Base-by-base conservation (phyloP, 1,140 invertebrate species). In the Heterodera schachtii region DNA sequence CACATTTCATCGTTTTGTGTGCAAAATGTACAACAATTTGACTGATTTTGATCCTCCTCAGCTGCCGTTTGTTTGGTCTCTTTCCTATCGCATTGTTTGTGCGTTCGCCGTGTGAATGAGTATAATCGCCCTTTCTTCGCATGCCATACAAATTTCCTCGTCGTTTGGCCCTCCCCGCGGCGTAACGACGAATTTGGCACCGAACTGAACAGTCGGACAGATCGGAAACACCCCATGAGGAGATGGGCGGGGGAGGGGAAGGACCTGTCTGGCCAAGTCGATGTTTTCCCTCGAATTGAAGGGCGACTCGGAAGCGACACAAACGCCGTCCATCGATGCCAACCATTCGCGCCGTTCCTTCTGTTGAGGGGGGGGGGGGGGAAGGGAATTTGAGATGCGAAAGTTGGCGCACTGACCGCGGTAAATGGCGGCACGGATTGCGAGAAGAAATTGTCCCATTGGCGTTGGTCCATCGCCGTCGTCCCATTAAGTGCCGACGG, bases 221-320 rank as follows among this genome's bases (percentile, higher is more conserved):
- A 11, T 52, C 31, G n/a, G 31, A 85, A 31, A 31, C 31, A 31
- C 31, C 31, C 31, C 31, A 31, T 31, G 31, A 31, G 31, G 31
- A 31, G 31, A 77, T 52, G 52, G 16, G 47, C 82, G 75, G 57
- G 11, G 21, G 3, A 19, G 44, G 73, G 6, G 3, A 44, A 31
- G 44, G 78, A 89, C 88, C 80, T 89, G 85, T 85, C 82, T 85
- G 46, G 97, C 96, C 86, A 96, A 93, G 90, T 99, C 96, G 74
- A 99, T 94, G 89, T 98, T 99, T 88, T 99, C 97, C 85, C 96
- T 93, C 92, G 98, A 98, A 57, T 97, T 97, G 91, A 99, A 98
- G 92, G 98, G 98, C 0, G 96, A 96, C 92, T 99, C 97, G 0
- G 96, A 98, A n/a, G 95, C 95, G 0, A 99, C 91, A 21, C 94